Percentiles rank a stretch among this genome's conserved stretches.
Evolutionary conservation across 2,113 vertebrate species (phyloP).

Genomic region (Stictonetta naevosa): DNA sequence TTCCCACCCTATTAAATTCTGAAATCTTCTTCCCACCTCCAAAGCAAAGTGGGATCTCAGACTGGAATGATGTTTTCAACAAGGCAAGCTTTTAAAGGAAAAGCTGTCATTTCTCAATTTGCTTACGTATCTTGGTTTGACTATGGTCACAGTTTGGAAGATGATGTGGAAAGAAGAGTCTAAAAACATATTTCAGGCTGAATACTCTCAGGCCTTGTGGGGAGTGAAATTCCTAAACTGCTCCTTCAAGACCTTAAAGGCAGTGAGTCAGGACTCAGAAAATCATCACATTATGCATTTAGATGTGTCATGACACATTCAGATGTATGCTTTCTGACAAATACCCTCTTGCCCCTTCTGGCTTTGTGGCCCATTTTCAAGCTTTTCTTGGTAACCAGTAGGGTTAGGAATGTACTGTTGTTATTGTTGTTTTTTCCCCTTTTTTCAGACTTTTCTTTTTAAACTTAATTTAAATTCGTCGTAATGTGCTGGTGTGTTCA

Average conservation of each 20-base stretch:
- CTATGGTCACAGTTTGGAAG: not conserved
- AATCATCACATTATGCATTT: not conserved
- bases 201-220: not conserved
- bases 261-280: not conserved
- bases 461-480: not conserved
- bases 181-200: not conserved
- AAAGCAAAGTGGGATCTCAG: not conserved
- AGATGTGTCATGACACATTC: not conserved
- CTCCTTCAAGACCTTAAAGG: not conserved
- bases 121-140: not conserved
- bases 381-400: not conserved
- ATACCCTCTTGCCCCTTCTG: not conserved
- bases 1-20: not conserved
- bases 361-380: not conserved
- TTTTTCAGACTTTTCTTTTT: not conserved
- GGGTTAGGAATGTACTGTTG: not conserved
- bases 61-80: not conserved
- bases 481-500: not conserved
- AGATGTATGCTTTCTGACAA: not conserved
- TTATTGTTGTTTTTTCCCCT: not conserved
- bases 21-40: not conserved
- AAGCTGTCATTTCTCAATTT: not conserved
- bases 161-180: not conserved
- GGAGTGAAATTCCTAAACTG: not conserved
- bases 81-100: not conserved